Base-by-base conservation (phyloP, 2,797 vertebrate genomes). In the Muraenolepis orangiensis region DNA sequence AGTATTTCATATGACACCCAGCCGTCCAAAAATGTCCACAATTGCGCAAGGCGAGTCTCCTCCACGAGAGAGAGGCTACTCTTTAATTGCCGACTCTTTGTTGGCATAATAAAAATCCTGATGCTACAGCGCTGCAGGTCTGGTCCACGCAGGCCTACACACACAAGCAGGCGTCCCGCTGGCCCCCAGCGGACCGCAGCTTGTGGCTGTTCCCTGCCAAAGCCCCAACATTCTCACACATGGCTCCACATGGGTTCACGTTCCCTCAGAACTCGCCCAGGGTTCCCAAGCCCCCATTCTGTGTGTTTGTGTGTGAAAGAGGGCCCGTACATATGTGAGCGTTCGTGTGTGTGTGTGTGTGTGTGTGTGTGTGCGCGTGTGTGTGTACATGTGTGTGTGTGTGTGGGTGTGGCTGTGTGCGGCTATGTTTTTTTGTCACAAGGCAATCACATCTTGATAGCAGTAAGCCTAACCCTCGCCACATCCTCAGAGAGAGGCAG, bases 341-440 rank as follows among this genome's bases (percentile, higher is more conserved):
- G 57, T 72, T 10, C 34, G 38, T 68, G 57, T 26, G n/a, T 69
- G 70, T 74, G 71, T n/a, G n/a, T 78, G 72, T 71, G 70, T 51
- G 57, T 72, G 14, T 42, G 38, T 68, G 57, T 26, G n/a, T 69
- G 70, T 74, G 71, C n/a, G n/a, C n/a, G n/a, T n/a, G 30, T 80
- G 82, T 73, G 61, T 76, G 36, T n/a, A n/a, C n/a, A n/a, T 67
- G 23, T 71, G 76, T 75, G 80, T 70, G 70, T 68, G 72, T 77
- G 57, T 81, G 28, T 29, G 12, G 84, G 75, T 76, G 80, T 74
- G 64, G 76, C 68, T 81, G 79, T 77, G 68, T 91, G n/a, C n/a
- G n/a, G n/a, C n/a, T n/a, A n/a, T n/a, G n/a, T n/a, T n/a, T 82
- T 86, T 84, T 86, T 90, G 86, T 87, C 86, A 87, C 86, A 87